phyloP scores from a whole-genome alignment of 1,140 invertebrate species.

The Drosophila rhopaloa region DNA sequence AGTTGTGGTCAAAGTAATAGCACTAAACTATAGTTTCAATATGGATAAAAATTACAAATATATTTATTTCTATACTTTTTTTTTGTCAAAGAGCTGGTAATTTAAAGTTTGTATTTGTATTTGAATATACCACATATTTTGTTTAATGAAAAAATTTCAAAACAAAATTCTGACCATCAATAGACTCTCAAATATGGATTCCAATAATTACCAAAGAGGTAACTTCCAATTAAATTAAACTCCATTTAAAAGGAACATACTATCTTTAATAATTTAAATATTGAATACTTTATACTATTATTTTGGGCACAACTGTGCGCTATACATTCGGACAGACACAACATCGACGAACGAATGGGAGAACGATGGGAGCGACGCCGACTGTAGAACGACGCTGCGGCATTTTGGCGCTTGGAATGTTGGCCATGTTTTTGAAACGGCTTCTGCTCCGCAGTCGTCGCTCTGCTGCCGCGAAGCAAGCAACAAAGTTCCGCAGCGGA shows the following conservation, averaged over 20 bases:
- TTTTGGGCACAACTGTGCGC: slow-evolving; percentile 12
- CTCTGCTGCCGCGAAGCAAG: slow-evolving; percentile 68
- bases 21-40: too few relatives aligned
- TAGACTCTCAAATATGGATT: too few relatives aligned
- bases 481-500: slow-evolving; percentile 45
- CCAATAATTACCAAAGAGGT: too few relatives aligned
- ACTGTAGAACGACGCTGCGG: slow-evolving; percentile 67
- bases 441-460: slow-evolving; percentile 58
- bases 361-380: slow-evolving; percentile 21
- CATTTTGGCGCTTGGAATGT: slow-evolving; percentile 68
- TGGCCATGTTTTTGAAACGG: slow-evolving; percentile 70
- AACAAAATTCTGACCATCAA: too few relatives aligned
- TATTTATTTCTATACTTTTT: too few relatives aligned
- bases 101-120: too few relatives aligned
- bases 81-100: too few relatives aligned
- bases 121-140: too few relatives aligned
- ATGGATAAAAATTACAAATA: too few relatives aligned
- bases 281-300: neutral
- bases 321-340: slow-evolving; percentile 8
- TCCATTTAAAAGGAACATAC: neutral
- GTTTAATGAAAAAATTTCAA: too few relatives aligned
- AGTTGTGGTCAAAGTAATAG: neutral
- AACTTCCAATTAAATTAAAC: too few relatives aligned
- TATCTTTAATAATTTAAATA: neutral
- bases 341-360: slow-evolving; percentile 12